These are phyloP conservation scores for Phrixothrix hirtus DNA, from an alignment of 2,888 invertebrate genomes.

Conservation along the genomic window DNA sequence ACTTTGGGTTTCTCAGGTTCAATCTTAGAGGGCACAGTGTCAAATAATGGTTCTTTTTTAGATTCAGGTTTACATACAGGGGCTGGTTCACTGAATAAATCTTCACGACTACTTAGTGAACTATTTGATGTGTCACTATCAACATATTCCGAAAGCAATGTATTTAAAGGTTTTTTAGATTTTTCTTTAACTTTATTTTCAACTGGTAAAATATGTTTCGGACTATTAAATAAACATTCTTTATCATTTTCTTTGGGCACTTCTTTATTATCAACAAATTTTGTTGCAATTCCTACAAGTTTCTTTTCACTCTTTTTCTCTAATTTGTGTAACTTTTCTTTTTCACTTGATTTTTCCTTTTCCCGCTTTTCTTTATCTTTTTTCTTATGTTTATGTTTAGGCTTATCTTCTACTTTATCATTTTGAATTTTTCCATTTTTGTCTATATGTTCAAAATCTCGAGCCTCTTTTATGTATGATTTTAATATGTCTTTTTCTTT, in stretches of 20 bases:
- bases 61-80: slow-evolving; percentile 18
- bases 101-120: slow-evolving; percentile 45
- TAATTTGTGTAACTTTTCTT: slow-evolving; percentile 45
- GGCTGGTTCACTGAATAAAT: slow-evolving; percentile 26
- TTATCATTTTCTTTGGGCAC: slow-evolving; percentile 43
- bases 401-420: slow-evolving; percentile 52
- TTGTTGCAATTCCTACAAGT: slow-evolving; percentile 16
- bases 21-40: slow-evolving; percentile 2
- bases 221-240: slow-evolving; percentile 39
- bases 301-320: slow-evolving; percentile 40
- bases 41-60: slow-evolving; percentile 26
- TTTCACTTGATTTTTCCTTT: slow-evolving; percentile 55
- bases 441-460: slow-evolving; percentile 48
- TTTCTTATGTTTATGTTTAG: slow-evolving; percentile 61
- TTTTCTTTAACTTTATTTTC: slow-evolving; percentile 33
- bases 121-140: slow-evolving; percentile 48
- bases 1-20: slow-evolving; percentile 39
- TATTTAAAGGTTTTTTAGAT: slow-evolving; percentile 34
- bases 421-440: slow-evolving; percentile 44
- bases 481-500: slow-evolving; percentile 52
- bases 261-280: slow-evolving; percentile 45
- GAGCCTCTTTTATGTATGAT: slow-evolving; percentile 48
- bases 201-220: slow-evolving; percentile 25
- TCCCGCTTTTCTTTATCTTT: slow-evolving; percentile 59
- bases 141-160: slow-evolving; percentile 37